Conservation (phyloP, 2,888 invertebrate species). For the Cataglyphis altisquamis region DNA sequence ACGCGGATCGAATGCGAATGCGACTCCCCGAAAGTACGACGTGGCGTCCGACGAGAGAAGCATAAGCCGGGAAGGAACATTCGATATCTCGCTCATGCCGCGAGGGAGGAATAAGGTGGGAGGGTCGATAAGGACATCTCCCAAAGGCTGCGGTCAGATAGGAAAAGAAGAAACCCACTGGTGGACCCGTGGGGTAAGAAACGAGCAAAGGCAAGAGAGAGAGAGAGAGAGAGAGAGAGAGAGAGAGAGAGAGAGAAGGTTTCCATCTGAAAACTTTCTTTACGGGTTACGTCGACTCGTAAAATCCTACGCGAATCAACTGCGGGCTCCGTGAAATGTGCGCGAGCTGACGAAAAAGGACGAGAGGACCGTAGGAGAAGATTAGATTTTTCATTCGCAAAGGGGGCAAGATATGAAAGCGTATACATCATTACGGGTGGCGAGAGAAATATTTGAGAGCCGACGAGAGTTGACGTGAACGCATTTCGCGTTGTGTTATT, state of each 20-base stretch:
- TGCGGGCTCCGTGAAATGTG: constrained; percentile 60
- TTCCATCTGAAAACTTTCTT: constrained; percentile 73
- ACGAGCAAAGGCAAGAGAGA: background rate
- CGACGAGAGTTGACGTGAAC: background rate
- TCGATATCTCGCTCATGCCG: constrained; percentile 56
- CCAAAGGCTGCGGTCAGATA: constrained; percentile 53
- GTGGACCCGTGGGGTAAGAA: constrained; percentile 21
- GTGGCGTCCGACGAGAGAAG: background rate
- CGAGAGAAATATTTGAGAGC: background rate
- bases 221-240: background rate
- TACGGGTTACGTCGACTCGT: constrained; percentile 69
- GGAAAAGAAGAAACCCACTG: constrained; percentile 49
- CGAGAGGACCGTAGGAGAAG: background rate
- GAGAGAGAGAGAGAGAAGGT: constrained; percentile 12
- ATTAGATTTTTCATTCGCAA: constrained; percentile 27
- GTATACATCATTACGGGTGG: background rate
- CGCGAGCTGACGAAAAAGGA: constrained; percentile 55
- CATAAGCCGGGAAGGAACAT: constrained; percentile 16
- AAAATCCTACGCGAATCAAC: constrained; percentile 70
- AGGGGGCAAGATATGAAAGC: background rate
- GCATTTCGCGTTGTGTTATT: background rate
- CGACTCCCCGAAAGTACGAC: constrained; percentile 28
- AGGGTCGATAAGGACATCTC: constrained; percentile 56
- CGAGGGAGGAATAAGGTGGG: constrained; percentile 15
- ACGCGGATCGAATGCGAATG: constrained; percentile 50